Conservation (phyloP, 2,888 invertebrate genomes). For the Endomychus coccineus region DNA sequence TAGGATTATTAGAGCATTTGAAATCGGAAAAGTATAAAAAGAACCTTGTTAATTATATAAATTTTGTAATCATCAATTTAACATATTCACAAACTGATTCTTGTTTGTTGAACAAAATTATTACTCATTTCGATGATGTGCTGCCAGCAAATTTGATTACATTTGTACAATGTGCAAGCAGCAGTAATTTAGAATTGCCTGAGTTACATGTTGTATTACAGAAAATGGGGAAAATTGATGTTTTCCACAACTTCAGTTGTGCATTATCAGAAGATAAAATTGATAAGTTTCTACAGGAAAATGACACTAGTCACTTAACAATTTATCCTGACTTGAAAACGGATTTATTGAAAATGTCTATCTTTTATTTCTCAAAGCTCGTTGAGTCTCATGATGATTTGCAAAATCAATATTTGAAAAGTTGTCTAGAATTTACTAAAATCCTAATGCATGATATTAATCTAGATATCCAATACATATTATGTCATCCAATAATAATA, state of each 20-base stretch:
- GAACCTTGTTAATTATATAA: constrained; percentile 41
- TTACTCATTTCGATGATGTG: too few relatives aligned
- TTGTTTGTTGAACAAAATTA: too few relatives aligned
- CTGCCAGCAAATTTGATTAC: too few relatives aligned
- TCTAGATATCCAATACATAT: too few relatives aligned
- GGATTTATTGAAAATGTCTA: constrained; percentile 28
- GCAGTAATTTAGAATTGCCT: too few relatives aligned
- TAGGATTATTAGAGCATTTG: constrained; percentile 39
- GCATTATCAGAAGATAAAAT: constrained; percentile 26
- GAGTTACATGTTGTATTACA: too few relatives aligned
- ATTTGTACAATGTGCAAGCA: too few relatives aligned
- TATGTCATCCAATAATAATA: constrained; percentile 42
- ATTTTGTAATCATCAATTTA: constrained; percentile 47
- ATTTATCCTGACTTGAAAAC: constrained; percentile 25
- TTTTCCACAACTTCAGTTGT: constrained; percentile 25
- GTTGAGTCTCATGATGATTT: constrained; percentile 14
- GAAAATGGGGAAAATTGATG: constrained; percentile 24
- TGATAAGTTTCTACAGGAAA: constrained; percentile 19
- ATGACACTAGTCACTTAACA: constrained; percentile 15
- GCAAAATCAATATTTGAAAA: constrained; percentile 6
- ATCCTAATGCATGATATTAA: constrained; percentile 29
- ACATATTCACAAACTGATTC: constrained; percentile 54
- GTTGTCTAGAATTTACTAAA: constrained; percentile 5
- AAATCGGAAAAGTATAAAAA: constrained; percentile 22
- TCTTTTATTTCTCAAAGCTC: constrained; percentile 31